Evolutionary conservation across 2,888 invertebrate species (phyloP), one percentile per base, ranked within the genome.

Genomic region (Cephonodes hylas): DNA sequence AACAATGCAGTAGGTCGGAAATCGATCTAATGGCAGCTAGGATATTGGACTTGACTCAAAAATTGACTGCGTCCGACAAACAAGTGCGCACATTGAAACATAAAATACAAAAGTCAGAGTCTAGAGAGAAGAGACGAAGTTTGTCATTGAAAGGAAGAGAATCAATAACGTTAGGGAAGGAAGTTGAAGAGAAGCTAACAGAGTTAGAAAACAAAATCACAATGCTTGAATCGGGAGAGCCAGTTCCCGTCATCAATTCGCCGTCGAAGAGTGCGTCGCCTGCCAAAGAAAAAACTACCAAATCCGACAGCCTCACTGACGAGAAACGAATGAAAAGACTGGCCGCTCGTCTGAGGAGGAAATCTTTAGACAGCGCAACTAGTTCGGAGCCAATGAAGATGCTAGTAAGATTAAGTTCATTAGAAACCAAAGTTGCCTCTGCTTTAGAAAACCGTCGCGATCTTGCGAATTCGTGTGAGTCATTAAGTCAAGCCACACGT

Each of bases 61-160:
- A 97, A 81, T 93, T 97, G 64, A 95, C 95, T 6, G 94, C 94
- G 0, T 96, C 97, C 0, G 97, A 97, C 77, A 96, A 96, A 73
- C 97, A 97, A 85, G 95, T 96, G 7, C 93, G 97, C 61, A 94
- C 94, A 2, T 81, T 97, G 22, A 97, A 96, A 84, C 96, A 96
- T 74, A 97, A 97, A 83, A 89, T 96, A 64, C 95, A 95, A 67
- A 96, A 96, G 78, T 93, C 95, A 0, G 97, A 97, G 77, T 94
- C 95, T 0, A 93, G 96, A 72, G 96, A 96, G 74, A 96, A 97
- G 72, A 91, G 97, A 67, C 93, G 97, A 66, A 96, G 97, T 42
- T 89, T 97, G 22, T 97, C 97, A 0, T 88, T 98, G 46, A 97
- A 97, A 84, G 96, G 97, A 6, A 94, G 96, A 69, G 96, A 97